Base-by-base conservation (phyloP, 1,140 invertebrate species). In the Aleiodes sp. region DNA sequence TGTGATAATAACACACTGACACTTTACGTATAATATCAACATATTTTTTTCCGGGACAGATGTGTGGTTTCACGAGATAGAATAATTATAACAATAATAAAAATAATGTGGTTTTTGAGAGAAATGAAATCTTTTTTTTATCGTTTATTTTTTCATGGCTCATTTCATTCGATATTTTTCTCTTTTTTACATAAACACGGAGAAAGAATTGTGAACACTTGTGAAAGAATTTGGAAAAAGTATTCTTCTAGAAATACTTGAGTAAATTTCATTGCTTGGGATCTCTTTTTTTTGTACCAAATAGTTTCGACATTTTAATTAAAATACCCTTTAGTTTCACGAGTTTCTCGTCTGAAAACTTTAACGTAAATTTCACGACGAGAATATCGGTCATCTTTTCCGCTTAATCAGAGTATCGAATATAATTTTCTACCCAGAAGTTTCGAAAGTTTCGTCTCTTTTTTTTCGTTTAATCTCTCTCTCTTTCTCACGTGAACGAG, bases 371-470 rank as follows among this genome's bases (percentile, higher is more conserved):
- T 46, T 46, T 46, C 14, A 39, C 37, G 16, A 24, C 4, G 21
- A 52, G 19, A 52, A 52, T 52, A 52, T 52, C 46, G 46, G 46
- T 52, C 46, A 52, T 52, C 46, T 52, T 52, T 52, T 52, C 14
- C 46, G 46, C 46, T 52, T 52, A 52, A 52, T 52, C 46, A 52
- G 46, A 52, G 46, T 52, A 52, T 52, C 26, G 46, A 52, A 19
- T 52, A 26, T 52, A 52, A 16, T 52, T 52, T 52, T 52, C 46
- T 24, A 52, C 46, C 39, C n/a, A 16, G 19, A 43, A 43, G 39
- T 43, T 43, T 4, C 10, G 37, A 14, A 14, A 14, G 16, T 21
- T 24, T 52, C 26, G 41, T 3, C 2, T 4, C 19, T 46, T 46
- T 46, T 46, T 19, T 46, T 46, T 46, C 16, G 1, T 6, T n/a